Evolutionary conservation across 2,888 invertebrate genomes (phyloP), one percentile per base, ranked within the genome.

Genomic region (Xestoiulus laeticollis): DNA sequence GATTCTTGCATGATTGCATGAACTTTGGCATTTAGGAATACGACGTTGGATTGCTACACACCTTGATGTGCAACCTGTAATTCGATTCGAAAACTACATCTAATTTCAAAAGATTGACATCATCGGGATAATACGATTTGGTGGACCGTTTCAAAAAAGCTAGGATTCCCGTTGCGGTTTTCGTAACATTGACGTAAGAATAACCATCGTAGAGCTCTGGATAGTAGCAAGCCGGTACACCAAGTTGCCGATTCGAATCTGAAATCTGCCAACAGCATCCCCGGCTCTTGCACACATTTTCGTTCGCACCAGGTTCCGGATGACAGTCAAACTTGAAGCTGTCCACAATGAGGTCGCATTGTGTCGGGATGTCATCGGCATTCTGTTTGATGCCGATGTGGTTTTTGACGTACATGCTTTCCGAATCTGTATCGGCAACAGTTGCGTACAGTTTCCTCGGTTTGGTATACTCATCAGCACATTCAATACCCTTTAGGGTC

Each of bases 151-250:
- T 93, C 89, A 95, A 92, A 90, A 93, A 94, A 0, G 94, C 94
- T 1, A 92, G 92, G 89, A 94, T 92, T 0, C 95, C 94, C 90
- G 94, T 94, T n/a, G 93, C 93, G 44, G 94, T 93, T 89, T 94
- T 93, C 0, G 94, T 94, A 89, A 94, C 93, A 91, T 95, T 95
- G 1, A 94, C 90, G 90, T 94, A 94, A 86, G 93, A 92, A 91
- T 95, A 96, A n/a, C 94, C 93, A 86, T 93, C 93, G 92, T 94
- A 96, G 89, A 94, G 93, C 0, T 93, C 92, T 0, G 96, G 95
- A 91, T 95, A 96, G 92, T 94, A 96, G 91, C 96, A 96, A 91
- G 94, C 95, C 0, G 96, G 96, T 0, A 94, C 93, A 90, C 94
- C 78, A 22, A 38, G 30, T 12, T n/a, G 30, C 5, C 6, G 26